Conservation (phyloP, 2,113 vertebrate genomes). For the Oreochromis spilurus region DNA sequence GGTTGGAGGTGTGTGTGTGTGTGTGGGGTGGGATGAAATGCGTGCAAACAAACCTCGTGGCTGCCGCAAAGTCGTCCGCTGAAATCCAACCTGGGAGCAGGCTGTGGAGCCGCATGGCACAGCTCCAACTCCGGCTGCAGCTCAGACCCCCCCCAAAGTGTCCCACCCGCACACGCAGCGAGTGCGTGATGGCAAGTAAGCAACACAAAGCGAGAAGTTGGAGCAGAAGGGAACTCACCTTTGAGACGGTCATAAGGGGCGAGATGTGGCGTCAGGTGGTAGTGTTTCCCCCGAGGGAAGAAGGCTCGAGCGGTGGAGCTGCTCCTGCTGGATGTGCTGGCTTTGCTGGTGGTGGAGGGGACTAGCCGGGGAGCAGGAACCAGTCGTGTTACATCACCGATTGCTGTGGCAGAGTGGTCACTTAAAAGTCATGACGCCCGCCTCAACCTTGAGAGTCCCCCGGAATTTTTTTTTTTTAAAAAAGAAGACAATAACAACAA, state of each 20-base stretch:
- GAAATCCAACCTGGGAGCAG: neutral
- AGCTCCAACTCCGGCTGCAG: neutral
- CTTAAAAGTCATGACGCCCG: slow-evolving; percentile 22
- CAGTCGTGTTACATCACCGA: slow-evolving; percentile 1
- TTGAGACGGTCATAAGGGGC: slow-evolving; percentile 56
- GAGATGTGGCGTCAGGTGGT: slow-evolving; percentile 46
- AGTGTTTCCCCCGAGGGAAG: neutral
- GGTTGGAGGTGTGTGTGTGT: neutral
- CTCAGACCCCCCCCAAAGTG: neutral
- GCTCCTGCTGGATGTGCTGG: neutral
- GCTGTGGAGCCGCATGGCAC: slow-evolving; percentile 26
- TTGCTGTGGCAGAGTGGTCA: neutral
- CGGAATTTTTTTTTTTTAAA: no score
- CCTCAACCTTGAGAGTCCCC: slow-evolving; percentile 18
- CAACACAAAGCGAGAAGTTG: neutral
- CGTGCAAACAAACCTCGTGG: neutral
- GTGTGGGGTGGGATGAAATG: neutral
- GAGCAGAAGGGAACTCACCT: slow-evolving; percentile 33
- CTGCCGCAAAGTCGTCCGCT: neutral
- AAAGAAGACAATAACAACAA: neutral
- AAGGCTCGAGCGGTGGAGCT: neutral
- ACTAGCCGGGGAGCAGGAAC: neutral
- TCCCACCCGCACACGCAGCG: neutral
- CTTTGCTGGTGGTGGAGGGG: neutral
- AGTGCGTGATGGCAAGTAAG: neutral